Base-by-base conservation (phyloP, 2,797 vertebrate genomes). In the Gallinago solitaria region DNA sequence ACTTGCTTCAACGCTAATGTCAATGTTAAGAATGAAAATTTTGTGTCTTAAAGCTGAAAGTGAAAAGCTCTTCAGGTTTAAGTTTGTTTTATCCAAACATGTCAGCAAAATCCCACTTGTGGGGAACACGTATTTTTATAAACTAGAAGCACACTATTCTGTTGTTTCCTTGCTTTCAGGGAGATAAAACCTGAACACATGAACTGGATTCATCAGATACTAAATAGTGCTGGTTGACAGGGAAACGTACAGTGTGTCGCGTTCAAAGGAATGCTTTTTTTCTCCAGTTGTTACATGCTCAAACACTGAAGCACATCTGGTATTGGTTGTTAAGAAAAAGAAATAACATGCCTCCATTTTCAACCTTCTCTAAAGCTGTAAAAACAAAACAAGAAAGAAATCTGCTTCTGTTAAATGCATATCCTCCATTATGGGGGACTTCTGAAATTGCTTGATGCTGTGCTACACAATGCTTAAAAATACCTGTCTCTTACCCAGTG, bases 391-490 rank as follows among this genome's bases (percentile, higher is more conserved):
- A 61, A 87, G 87, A 90, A 83, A 82, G 30, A 71, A 78, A 70
- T 5, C 85, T 69, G 13, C 47, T 88, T 78, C 65, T 75, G 20
- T 60, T 74, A 87, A 90, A 90, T 59, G 21, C 18, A 21, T 21
- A 71, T 78, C 54, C n/a, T 69, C 35, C 69, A 47, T 16, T 48
- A 78, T 18, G 27, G 76, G 41, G 48, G 69, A 77, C 75, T 97
- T 81, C 3, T 28, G 35, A 86, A 85, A 89, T 37, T 59, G 45
- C 77, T 21, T 93, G 75, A 92, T 71, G 82, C 83, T 87, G 84
- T 95, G 89, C 93, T 83, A 79, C 13, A 35, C 70, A 83, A 54
- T 50, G 56, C 68, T 80, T 82, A 90, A 92, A 89, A 89, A 83
- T 39, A 76, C 59, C 51, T 89, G 79, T 76, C 79, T 93, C 20